phyloP scores from a whole-genome alignment of 2,888 invertebrate species.

The Synergus gifuensis region DNA sequence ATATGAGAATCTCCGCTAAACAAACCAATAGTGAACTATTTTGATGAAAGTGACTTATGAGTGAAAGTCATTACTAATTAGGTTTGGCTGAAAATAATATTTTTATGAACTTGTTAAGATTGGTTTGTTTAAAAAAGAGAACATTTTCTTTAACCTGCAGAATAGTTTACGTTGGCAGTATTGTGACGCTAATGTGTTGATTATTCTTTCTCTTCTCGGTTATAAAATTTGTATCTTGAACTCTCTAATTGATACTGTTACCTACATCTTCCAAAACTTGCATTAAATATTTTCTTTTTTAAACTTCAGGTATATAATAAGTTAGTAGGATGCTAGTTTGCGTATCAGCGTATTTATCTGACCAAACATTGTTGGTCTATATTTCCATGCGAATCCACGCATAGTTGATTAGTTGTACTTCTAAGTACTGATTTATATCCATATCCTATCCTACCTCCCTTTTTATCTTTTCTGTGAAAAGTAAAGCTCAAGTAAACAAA shows the following conservation, averaged over 20 bases:
- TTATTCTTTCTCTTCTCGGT: slow-evolving; percentile 7
- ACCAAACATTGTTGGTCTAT: not conserved
- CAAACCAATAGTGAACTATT: not conserved
- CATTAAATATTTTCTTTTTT: not conserved
- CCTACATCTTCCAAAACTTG: not conserved
- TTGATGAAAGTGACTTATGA: not conserved
- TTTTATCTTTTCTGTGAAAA: not conserved
- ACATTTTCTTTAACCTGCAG: not conserved
- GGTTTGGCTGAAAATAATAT: not conserved
- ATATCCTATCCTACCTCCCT: not conserved
- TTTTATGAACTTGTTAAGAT: not conserved
- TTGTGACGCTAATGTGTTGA: slow-evolving; percentile 15
- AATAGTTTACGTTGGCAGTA: slow-evolving; percentile 9
- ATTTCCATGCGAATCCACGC: not conserved
- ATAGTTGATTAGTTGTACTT: not conserved
- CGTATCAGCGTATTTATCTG: not conserved
- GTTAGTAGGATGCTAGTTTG: slow-evolving; percentile 2
- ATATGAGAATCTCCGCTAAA: not conserved
- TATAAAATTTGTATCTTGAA: slow-evolving; percentile 9
- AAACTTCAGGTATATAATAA: not conserved
- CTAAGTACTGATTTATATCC: not conserved
- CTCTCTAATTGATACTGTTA: not conserved
- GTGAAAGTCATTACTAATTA: not conserved
- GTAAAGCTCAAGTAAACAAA: not conserved
- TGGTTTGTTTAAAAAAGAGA: slow-evolving; percentile 32